These are phyloP conservation scores for Ginglymostoma cirratum DNA, from an alignment of 2,113 vertebrate genomes.

Conservation along the genomic window DNA sequence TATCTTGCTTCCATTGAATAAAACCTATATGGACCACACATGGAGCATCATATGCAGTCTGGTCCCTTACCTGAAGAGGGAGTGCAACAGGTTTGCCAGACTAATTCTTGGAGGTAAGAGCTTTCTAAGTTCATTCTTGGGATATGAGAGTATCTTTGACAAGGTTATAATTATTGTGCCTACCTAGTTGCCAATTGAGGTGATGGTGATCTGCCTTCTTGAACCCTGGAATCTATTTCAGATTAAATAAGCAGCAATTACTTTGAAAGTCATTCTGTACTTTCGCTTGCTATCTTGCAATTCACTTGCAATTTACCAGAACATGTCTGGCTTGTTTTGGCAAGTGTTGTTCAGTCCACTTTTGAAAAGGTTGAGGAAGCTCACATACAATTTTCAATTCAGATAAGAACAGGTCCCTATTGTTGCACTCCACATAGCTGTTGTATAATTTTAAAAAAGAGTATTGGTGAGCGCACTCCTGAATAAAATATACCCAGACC, in stretches of 20 bases:
- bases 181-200: too few species aligned
- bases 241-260: background rate
- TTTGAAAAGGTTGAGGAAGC: background rate
- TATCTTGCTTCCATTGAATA: too few species aligned
- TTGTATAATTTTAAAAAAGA: background rate
- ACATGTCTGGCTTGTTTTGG: background rate
- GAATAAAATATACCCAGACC: background rate
- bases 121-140: too few species aligned
- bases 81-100: background rate
- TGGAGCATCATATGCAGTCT: too few species aligned
- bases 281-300: background rate
- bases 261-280: background rate
- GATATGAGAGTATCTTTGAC: too few species aligned
- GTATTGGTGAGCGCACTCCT: background rate
- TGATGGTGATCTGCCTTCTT: too few species aligned
- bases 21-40: too few species aligned
- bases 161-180: too few species aligned
- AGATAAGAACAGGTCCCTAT: background rate
- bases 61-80: background rate
- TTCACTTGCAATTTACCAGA: background rate
- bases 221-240: too few species aligned
- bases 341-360: background rate
- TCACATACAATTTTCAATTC: background rate
- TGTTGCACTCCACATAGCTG: background rate
- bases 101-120: background rate